phyloP scores from a whole-genome alignment of 2,888 invertebrate species.

The Hetaerina titia region DNA sequence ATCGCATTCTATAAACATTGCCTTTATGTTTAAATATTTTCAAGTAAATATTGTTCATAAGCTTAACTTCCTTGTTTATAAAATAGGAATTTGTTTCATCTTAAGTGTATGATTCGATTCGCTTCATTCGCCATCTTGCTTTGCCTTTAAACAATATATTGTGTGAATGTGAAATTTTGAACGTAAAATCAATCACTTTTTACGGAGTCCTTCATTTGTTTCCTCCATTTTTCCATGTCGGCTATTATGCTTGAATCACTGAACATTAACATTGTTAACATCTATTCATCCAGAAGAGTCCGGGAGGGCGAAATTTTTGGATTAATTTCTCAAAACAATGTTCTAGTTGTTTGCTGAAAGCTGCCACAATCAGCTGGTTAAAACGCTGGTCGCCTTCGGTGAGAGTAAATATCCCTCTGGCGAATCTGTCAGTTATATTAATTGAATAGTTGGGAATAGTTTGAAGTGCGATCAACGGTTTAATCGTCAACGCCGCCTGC shows the following conservation, averaged over 20 bases:
- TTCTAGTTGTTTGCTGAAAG: background rate
- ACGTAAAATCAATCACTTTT: too few relatives aligned
- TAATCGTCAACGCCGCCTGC: background rate
- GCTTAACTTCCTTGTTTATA: too few relatives aligned
- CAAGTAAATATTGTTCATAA: too few relatives aligned
- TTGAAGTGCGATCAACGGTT: background rate
- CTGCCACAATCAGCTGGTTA: background rate
- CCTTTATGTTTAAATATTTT: too few relatives aligned
- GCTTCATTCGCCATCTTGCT: too few relatives aligned
- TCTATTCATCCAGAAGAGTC: background rate
- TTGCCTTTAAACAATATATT: too few relatives aligned
- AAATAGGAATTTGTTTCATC: too few relatives aligned
- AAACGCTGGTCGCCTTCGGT: background rate
- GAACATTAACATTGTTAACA: background rate
- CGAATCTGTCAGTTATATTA: background rate
- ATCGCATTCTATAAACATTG: too few relatives aligned
- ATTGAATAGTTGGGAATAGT: background rate
- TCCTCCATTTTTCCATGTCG: background rate
- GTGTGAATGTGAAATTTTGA: too few relatives aligned
- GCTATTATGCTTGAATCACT: background rate
- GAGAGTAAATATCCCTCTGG: background rate
- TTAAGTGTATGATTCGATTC: too few relatives aligned
- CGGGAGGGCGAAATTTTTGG: background rate
- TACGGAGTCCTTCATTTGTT: too few relatives aligned
- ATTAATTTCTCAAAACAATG: background rate